Evolutionary conservation across 1,140 invertebrate species (phyloP).

Genomic region (Macrocentrus cingulum): DNA sequence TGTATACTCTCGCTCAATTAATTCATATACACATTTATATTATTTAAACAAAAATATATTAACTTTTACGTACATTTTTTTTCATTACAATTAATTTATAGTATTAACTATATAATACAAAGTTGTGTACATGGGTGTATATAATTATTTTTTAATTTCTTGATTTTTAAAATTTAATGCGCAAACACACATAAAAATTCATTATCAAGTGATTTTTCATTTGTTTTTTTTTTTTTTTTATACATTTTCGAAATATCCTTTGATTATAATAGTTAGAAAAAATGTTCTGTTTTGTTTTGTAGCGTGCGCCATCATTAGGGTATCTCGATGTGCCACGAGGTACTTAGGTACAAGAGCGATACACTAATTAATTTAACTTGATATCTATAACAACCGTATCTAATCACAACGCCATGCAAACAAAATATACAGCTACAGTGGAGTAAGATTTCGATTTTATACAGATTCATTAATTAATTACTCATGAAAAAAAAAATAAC

Average conservation of each 20-base stretch:
- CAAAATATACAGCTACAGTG: constrained; percentile 27
- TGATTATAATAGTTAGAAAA: neutral
- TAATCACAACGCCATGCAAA: constrained; percentile 39
- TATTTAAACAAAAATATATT: constrained; percentile 57
- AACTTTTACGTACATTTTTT: constrained; percentile 49
- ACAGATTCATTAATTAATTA: neutral
- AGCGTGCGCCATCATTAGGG: constrained; percentile 23
- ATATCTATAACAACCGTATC: constrained; percentile 32
- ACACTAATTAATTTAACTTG: constrained; percentile 30
- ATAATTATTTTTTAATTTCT: constrained; percentile 17
- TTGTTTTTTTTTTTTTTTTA: constrained; percentile 8
- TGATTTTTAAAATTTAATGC: neutral
- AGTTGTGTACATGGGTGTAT: constrained; percentile 31
- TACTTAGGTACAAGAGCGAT: constrained; percentile 34
- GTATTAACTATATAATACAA: constrained; percentile 48
- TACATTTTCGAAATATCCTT: constrained; percentile 2
- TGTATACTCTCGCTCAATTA: too few species aligned
- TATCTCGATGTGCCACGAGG: constrained; percentile 32
- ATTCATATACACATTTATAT: too few species aligned
- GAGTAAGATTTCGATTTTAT: constrained; percentile 15
- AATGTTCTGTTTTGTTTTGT: constrained; percentile 5
- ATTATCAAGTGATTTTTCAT: neutral
- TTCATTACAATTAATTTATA: constrained; percentile 43
- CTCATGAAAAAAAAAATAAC: neutral
- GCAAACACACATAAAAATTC: neutral